phyloP scores from a whole-genome alignment of 2,113 vertebrate genomes.

The Xenotilapia flavipinnis region DNA sequence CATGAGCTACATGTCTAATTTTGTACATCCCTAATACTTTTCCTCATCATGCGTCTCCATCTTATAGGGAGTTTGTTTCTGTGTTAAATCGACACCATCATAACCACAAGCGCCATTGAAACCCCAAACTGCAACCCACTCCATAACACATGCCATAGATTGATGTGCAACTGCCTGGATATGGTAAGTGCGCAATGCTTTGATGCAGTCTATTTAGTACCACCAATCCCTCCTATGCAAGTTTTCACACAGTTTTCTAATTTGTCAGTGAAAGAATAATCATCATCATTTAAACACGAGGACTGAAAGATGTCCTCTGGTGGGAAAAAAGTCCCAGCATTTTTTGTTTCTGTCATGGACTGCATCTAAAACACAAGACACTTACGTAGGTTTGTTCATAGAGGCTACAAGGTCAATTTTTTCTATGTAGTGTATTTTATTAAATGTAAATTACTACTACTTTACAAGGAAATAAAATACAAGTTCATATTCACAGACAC shows the following conservation, averaged over 20 bases:
- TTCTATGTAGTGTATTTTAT: background rate
- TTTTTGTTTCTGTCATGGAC: background rate
- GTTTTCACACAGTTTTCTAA: background rate
- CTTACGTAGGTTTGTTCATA: fast-evolving
- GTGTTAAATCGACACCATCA: background rate
- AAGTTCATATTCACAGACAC: background rate
- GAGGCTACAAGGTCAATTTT: background rate
- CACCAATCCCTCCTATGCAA: background rate
- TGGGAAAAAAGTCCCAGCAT: background rate
- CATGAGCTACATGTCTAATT: background rate
- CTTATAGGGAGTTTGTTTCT: background rate
- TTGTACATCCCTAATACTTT: background rate
- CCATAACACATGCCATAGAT: background rate
- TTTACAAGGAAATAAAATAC: no score
- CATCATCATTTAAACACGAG: background rate
- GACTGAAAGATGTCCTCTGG: background rate
- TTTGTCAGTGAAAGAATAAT: background rate
- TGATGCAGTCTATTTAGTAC: background rate
- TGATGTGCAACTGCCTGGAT: background rate
- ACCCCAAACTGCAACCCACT: background rate
- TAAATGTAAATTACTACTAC: fast-evolving
- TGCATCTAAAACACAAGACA: background rate
- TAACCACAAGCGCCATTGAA: background rate
- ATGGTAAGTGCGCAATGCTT: background rate
- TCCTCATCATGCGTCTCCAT: background rate